These are phyloP conservation scores for Galagoides demidoff DNA, from an alignment of 2,797 vertebrate species.

Conservation along the genomic window DNA sequence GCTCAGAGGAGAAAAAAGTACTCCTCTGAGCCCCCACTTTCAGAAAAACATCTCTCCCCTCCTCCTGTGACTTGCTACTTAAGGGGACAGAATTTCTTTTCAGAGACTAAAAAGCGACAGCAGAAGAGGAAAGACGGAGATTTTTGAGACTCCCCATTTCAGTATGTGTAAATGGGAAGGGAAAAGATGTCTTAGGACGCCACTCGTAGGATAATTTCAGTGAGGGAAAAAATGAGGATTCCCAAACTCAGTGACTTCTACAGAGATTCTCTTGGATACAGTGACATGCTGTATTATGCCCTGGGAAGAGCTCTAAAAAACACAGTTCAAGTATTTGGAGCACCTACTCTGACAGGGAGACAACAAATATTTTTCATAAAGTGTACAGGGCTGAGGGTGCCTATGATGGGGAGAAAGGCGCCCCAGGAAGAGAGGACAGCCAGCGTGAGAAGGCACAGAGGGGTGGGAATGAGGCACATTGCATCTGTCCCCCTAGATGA, in stretches of 20 bases:
- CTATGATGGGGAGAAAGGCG: background rate
- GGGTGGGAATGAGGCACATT: accelerated
- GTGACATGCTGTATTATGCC: background rate
- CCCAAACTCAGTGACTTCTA: background rate
- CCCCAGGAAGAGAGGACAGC: background rate
- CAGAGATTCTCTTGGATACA: background rate
- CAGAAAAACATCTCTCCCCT: background rate
- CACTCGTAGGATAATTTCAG: background rate
- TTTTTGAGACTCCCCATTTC: background rate
- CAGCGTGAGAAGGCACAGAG: background rate
- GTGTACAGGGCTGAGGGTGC: background rate
- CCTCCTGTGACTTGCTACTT: background rate
- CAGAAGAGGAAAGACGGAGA: background rate
- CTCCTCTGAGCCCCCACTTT: background rate
- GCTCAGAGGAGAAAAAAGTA: background rate
- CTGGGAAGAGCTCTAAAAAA: background rate
- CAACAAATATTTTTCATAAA: background rate
- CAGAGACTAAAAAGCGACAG: background rate
- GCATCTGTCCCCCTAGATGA: background rate
- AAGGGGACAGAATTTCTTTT: background rate
- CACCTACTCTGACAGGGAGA: background rate
- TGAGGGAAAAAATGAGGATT: background rate
- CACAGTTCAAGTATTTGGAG: background rate
- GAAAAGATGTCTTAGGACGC: background rate
- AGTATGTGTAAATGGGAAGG: background rate